Base-by-base conservation (phyloP, 2,113 vertebrate species). In the Fulica atra region DNA sequence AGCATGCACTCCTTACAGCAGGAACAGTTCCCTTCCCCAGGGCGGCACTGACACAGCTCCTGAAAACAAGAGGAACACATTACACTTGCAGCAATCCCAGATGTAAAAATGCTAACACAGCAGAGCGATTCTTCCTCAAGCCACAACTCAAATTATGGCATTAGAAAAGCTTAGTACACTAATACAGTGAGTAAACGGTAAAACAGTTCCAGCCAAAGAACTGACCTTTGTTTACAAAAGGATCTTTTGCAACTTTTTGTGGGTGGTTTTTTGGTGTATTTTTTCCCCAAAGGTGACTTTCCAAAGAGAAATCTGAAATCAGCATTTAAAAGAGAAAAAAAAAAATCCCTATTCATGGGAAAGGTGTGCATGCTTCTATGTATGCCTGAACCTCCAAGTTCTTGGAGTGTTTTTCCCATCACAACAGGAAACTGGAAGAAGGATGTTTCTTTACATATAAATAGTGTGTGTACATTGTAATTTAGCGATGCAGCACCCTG, bases 1-100 rank as follows among this genome's bases (percentile, higher is more conserved):
- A 99, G 98, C 99, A 99, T 99, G 94, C 99, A 99, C 94, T 99
- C 99, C 91, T 99, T 99, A 89, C 99, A 99, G 96, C 99, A 99
- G 21, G 99, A 99, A 57, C 99, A 99, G 97, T 99, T 99, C 50
- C 99, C 99, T 89, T 99, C 99, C 3, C 98, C 98, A 0, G 99
- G 99, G 56, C 99, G 99, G 94, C 99, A 99, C 97, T 99, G 99
- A 97, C 99, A 99, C 93, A 99, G 98, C 96, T 99, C 99, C 99
- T 99, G 95, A 20, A 95, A 98, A 92, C 44, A 92, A 76, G 48
- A 92, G 31, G 84, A 82, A 65, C 14, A 86, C 53, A 61, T 94
- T 79, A 95, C 23, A 23, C 38, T 46, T 44, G 19, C 77, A 60
- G 80, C 57, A 77, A 44, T 44, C 56, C 77, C 83, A 83, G 77